Evolutionary conservation across 2,888 invertebrate species (phyloP), one percentile per base, ranked within the genome.

Genomic region (Lochmaea crataegi): DNA sequence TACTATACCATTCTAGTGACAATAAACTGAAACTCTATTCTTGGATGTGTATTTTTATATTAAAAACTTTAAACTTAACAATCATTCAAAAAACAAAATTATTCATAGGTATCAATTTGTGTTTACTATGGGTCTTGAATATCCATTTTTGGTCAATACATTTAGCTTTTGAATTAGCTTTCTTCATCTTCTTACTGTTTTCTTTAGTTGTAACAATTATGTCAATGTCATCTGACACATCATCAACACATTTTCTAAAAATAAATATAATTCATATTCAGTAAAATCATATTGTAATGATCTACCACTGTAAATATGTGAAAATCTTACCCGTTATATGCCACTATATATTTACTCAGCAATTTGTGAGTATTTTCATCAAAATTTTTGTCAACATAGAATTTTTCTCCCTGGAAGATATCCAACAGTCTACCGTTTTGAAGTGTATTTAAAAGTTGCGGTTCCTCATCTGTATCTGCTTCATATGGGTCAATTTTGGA

Each of bases 111-210:
- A 83, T 74, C 16, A 81, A 73, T 74, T 78, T 80, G 77, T 85
- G 82, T 38, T 78, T 74, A 72, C 88, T 88, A 82, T 90, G 90
- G 80, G 92, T 92, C 71, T 87, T 86, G 87, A 90, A 90, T 78
- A 93, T 85, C 92, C 92, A 93, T 71, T 88, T 88, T 16, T 90
- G 88, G 70, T 85, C 87, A 72, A 91, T 88, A 82, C 89, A 80
- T 60, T 75, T 72, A 16, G 80, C 82, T 56, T 79, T 77, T 26
- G 77, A 74, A 73, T 80, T 82, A n/a, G 80, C 72, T 57, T 80
- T 80, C 73, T 81, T 83, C 41, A 85, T 57, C 16, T 74, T 71
- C 32, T 79, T 78, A 53, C 78, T 80, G 68, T 81, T 80, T 5
- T 80, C 78, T 73, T 80, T 77, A n/a, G 78, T 81, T 22, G 84